These are phyloP conservation scores for Xerus inauris DNA, from an alignment of 2,113 vertebrate species.

Conservation along the genomic window DNA sequence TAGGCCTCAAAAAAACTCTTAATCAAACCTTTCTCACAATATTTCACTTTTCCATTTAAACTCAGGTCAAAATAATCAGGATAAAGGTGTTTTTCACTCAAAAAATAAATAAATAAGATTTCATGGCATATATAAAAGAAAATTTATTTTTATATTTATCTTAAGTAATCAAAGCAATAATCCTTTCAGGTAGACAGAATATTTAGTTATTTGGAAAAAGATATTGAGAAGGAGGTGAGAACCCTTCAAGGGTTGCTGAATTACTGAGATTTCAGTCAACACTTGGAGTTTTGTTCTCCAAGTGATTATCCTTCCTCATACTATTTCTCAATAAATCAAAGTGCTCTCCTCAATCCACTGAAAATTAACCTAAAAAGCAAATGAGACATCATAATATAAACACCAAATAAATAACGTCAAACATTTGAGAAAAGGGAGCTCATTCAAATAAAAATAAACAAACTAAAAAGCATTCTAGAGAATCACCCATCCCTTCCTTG, in stretches of 20 bases:
- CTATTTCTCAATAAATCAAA: neutral
- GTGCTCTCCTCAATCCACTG: neutral
- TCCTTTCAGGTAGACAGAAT: neutral
- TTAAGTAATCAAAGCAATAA: neutral
- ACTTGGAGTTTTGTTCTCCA: neutral
- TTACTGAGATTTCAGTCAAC: neutral
- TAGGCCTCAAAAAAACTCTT: neutral
- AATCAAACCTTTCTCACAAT: neutral
- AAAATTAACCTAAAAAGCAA: neutral
- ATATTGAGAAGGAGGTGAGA: neutral
- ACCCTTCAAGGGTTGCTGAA: neutral
- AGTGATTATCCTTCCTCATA: neutral
- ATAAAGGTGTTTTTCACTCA: neutral
- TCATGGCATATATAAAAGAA: neutral
- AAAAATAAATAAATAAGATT: neutral
- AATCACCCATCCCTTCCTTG: neutral
- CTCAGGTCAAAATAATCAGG: neutral
- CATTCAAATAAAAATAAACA: neutral
- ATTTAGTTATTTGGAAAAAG: neutral
- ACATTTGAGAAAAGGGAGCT: neutral
- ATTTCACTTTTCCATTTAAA: neutral
- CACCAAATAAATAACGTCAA: neutral
- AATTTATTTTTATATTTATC: neutral
- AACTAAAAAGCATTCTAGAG: too few species aligned
- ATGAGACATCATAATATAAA: neutral